Evolutionary conservation across 2,113 vertebrate genomes (phyloP), one percentile per base, ranked within the genome.

Genomic region (Brevimyrus niger): DNA sequence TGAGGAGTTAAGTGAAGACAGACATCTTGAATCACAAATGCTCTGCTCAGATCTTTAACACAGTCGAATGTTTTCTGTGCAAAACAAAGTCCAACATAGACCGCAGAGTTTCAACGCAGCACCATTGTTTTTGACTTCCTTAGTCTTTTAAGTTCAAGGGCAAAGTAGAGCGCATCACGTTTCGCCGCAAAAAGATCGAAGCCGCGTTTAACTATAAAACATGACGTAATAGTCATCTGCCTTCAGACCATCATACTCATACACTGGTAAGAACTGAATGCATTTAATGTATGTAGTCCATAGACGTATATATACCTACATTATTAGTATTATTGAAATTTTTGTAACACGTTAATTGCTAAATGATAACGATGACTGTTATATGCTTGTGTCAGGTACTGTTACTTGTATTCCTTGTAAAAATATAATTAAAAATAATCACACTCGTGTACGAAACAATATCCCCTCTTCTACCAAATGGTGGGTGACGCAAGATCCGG

Each of bases 401-500:
- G 55, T 58, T 21, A 23, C 23, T 61, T 61, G 55, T n/a, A n/a
- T 61, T 61, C 55, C 55, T 61, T n/a, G 55, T n/a, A n/a, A 61
- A 61, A n/a, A 61, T 61, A 61, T n/a, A 1, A 9, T 9, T 1
- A 3, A 61, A 61, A 61, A 61, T 23, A 61, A 61, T 61, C 21
- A 61, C 55, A 61, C 55, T 61, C 55, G 15, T 21, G 55, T n/a
- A n/a, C 55, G 2, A 58, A 61, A 61, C 55, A 61, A 61, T n/a
- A 61, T n/a, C 23, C 55, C 55, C 55, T 23, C 7, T 61, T n/a
- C 55, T 23, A 61, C 21, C 55, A 9, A 61, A 61, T 61, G 21
- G 55, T 61, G 23, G 55, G 21, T 92, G 91, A 93, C 92, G 92
- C 87, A 91, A 92, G 91, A 92, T 92, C 91, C 92, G 92, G 47